Conservation (phyloP, 2,113 vertebrate species). For the Pygoscelis adeliae region DNA sequence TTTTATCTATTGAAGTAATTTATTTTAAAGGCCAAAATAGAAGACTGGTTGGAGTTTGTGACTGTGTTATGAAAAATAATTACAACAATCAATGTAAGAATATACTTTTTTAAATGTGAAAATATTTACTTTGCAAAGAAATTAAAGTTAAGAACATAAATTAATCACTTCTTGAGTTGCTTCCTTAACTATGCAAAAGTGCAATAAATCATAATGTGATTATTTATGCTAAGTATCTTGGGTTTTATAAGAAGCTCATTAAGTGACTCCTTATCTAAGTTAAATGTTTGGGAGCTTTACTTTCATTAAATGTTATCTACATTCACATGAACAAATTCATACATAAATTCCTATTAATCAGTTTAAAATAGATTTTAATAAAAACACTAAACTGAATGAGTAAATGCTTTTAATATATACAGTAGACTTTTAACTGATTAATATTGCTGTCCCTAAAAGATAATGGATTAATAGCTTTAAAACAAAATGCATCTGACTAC, state of each 20-base stretch:
- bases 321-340: constrained; percentile 26
- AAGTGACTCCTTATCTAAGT: constrained; percentile 24
- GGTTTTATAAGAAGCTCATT: constrained; percentile 35
- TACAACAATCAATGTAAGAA: neutral
- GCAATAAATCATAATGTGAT: constrained; percentile 34
- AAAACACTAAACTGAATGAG: neutral
- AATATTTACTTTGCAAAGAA: constrained; percentile 38
- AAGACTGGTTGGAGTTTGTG: neutral
- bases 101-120: neutral
- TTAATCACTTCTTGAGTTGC: neutral
- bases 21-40: neutral
- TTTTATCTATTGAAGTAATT: neutral
- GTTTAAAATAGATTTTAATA: constrained; percentile 35
- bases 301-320: constrained; percentile 28
- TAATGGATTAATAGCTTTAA: neutral
- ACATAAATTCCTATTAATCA: constrained; percentile 36
- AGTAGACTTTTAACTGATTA: neutral
- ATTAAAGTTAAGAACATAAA: neutral
- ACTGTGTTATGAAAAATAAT: neutral
- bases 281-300: constrained; percentile 19
- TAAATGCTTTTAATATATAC: neutral
- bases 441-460: neutral
- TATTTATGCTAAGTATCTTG: constrained; percentile 39
- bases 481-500: neutral
- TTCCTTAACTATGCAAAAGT: neutral